Percentiles rank a stretch among this genome's conserved stretches.
These are phyloP conservation scores for Spodoptera littoralis DNA, from an alignment of 2,888 invertebrate genomes.

Conservation along the genomic window DNA sequence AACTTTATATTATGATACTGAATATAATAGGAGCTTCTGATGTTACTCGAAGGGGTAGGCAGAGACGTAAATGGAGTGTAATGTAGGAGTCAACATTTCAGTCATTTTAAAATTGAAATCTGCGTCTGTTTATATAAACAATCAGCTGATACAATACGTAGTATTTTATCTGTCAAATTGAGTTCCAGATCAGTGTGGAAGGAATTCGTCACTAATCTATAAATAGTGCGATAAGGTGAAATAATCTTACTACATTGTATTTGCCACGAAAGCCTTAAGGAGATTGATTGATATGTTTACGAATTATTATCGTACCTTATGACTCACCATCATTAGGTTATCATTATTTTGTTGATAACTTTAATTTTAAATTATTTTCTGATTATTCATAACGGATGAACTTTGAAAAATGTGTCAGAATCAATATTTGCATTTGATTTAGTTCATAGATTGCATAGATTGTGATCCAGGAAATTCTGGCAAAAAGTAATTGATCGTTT, in stretches of 20 bases:
- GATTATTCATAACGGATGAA: too few species aligned
- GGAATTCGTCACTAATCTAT: conserved; percentile 1
- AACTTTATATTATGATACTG: too few species aligned
- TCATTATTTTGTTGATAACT: not conserved
- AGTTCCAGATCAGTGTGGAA: conserved; percentile 16
- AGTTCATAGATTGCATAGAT: too few species aligned
- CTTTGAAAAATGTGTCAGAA: too few species aligned
- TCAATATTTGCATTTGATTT: too few species aligned
- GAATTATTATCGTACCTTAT: conserved; percentile 9
- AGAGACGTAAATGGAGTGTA: too few species aligned
- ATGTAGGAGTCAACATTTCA: too few species aligned
- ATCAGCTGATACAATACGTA: conserved; percentile 3
- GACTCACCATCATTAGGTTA: conserved; percentile 16
- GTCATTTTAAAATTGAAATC: not conserved
- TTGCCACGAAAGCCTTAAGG: not conserved
- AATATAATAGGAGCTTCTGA: too few species aligned
- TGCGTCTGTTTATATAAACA: not conserved
- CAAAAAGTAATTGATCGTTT: too few species aligned
- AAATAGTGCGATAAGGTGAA: conserved; percentile 7
- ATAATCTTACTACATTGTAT: conserved; percentile 1
- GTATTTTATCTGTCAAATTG: conserved; percentile 1
- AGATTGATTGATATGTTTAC: conserved; percentile 11
- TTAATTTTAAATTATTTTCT: too few species aligned
- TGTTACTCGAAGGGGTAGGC: too few species aligned
- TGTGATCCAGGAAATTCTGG: too few species aligned